Evolutionary conservation across 2,888 invertebrate species (phyloP).

Genomic region (Agriopis leucophaearia): DNA sequence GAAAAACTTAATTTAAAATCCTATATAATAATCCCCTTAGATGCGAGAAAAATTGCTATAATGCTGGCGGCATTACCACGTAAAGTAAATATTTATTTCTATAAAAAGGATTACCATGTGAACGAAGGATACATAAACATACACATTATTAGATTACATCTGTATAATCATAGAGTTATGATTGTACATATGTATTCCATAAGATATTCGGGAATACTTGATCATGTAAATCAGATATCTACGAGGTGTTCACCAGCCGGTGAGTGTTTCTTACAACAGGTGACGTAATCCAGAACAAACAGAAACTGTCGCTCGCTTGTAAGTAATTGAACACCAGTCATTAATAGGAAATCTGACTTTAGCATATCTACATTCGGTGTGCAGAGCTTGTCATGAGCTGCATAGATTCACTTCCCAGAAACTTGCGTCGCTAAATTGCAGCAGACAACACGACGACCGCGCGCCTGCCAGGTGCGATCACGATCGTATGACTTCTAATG

Average conservation of each 20-base stretch:
- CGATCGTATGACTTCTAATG: conserved; percentile 52
- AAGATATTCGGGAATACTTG: neutral
- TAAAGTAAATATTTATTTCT: too few relatives aligned
- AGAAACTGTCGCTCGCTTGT: conserved; percentile 3
- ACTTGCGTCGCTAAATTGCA: conserved; percentile 61
- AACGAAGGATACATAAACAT: too few relatives aligned
- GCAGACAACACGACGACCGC: conserved; percentile 65
- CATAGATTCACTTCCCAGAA: conserved; percentile 72
- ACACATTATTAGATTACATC: too few relatives aligned
- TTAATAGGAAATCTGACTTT: conserved; percentile 72
- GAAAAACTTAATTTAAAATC: too few relatives aligned
- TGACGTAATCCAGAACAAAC: conserved; percentile 9
- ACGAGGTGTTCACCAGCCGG: neutral
- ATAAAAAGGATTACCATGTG: too few relatives aligned
- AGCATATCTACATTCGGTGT: conserved; percentile 71
- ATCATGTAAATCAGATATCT: neutral
- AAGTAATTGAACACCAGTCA: conserved; percentile 69
- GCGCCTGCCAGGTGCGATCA: conserved; percentile 69
- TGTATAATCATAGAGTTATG: neutral
- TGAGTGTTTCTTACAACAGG: neutral
- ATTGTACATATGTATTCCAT: neutral
- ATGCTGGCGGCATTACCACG: too few relatives aligned
- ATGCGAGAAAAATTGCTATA: too few relatives aligned
- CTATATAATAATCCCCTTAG: too few relatives aligned
- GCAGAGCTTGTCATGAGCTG: conserved; percentile 63